These are phyloP conservation scores for Orius insidiosus DNA, from an alignment of 1,140 invertebrate species.

Conservation along the genomic window DNA sequence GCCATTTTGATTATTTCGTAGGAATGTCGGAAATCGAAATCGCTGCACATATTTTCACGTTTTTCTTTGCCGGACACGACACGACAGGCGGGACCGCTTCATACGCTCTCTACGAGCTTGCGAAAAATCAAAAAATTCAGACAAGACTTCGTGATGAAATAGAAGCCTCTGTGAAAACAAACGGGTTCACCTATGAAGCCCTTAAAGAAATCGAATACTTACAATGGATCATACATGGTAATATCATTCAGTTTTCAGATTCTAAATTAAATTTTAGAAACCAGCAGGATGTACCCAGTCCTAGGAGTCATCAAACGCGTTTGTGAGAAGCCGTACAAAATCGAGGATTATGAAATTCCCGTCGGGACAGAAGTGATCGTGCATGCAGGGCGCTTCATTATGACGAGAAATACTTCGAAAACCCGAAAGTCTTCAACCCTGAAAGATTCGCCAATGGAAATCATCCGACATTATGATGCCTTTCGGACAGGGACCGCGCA, in stretches of 20 bases:
- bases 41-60: no score
- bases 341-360: neutral
- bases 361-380: neutral
- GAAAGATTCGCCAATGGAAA: neutral
- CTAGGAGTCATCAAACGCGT: conserved; percentile 1
- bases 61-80: no score
- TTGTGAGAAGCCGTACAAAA: neutral
- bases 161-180: no score
- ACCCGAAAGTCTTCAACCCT: conserved; percentile 1
- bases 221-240: no score
- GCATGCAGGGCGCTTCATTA: neutral
- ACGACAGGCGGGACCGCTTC: neutral
- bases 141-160: neutral
- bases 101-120: neutral
- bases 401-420: neutral
- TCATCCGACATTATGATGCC: neutral
- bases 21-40: no score
- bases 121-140: neutral
- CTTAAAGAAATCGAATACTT: no score
- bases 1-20: no score
- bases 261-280: neutral
- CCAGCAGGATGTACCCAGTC: neutral
- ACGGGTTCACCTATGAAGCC: no score
- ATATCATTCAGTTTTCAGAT: neutral
- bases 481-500: neutral